phyloP scores from a whole-genome alignment of 1,140 invertebrate genomes.

The Goniozus legneri region DNA sequence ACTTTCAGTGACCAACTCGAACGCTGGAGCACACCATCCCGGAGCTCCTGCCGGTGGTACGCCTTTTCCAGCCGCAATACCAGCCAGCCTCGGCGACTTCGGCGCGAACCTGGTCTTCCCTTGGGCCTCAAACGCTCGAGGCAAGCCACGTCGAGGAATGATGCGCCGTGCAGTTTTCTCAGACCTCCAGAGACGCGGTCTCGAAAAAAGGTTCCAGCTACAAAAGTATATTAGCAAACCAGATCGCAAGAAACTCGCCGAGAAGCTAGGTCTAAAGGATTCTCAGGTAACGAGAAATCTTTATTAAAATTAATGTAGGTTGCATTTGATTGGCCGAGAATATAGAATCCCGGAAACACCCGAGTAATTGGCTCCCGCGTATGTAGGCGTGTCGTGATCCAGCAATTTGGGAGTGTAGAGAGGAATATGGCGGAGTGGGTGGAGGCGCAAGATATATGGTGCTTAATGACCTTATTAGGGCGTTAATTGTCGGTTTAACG shows the following conservation, averaged over 20 bases:
- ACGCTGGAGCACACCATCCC: too few species aligned
- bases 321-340: too few species aligned
- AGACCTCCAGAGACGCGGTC: conserved; percentile 87
- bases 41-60: conserved; percentile 52
- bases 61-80: conserved; percentile 59
- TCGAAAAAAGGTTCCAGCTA: conserved; percentile 93
- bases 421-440: conserved; percentile 1
- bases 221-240: conserved; percentile 98
- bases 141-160: conserved; percentile 88
- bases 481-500: conserved; percentile 37
- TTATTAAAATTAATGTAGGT: neutral
- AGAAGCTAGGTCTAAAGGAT: conserved; percentile 92
- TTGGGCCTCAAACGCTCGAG: conserved; percentile 74
- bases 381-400: conserved; percentile 23
- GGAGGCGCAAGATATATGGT: conserved; percentile 16
- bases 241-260: conserved; percentile 92
- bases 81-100: conserved; percentile 39
- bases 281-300: conserved; percentile 69
- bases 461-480: conserved; percentile 36
- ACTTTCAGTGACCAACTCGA: too few species aligned
- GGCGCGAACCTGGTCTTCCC: conserved; percentile 62
- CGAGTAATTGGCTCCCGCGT: too few species aligned
- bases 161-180: conserved; percentile 90
- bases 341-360: too few species aligned
- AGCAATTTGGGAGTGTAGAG: conserved; percentile 7